Percentiles rank a stretch among this genome's conserved stretches.
Evolutionary conservation across 1,140 invertebrate species (phyloP).

Genomic region (Hypsibius dujardini): DNA sequence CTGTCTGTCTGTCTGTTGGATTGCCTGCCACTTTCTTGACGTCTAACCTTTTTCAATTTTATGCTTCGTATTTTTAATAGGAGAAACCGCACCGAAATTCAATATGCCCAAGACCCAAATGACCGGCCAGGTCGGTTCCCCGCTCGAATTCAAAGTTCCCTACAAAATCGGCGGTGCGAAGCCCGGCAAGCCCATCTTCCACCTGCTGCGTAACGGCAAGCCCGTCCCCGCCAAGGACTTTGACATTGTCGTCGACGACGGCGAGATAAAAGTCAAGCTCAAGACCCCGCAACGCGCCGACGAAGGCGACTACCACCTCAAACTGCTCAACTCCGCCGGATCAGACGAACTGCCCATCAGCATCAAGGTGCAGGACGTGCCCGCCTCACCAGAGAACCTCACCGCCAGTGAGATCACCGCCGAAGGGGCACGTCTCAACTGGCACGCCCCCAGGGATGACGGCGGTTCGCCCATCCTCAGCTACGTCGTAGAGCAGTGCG

Average conservation of each 20-base stretch:
- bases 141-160: constrained; percentile 24
- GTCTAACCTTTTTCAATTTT: too few relatives aligned
- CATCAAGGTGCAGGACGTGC: constrained; percentile 74
- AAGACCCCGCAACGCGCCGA: constrained; percentile 62
- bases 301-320: constrained; percentile 63
- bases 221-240: constrained; percentile 63
- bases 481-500: constrained; percentile 86
- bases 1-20: too few relatives aligned
- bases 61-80: too few relatives aligned
- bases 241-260: constrained; percentile 67
- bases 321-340: constrained; percentile 65
- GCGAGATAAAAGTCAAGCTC: constrained; percentile 69
- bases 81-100: constrained; percentile 36
- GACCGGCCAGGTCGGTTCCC: constrained; percentile 25
- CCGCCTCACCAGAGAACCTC: constrained; percentile 63
- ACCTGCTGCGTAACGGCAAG: constrained; percentile 71
- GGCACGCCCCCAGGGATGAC: constrained; percentile 78
- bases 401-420: constrained; percentile 78
- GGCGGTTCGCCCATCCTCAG: constrained; percentile 73
- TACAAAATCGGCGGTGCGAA: constrained; percentile 19
- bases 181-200: constrained; percentile 29
- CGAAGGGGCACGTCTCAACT: constrained; percentile 70
- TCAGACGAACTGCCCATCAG: constrained; percentile 63
- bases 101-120: constrained; percentile 30
- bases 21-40: too few relatives aligned